phyloP scores from a whole-genome alignment of 2,113 vertebrate species.

The Scalopus aquaticus region DNA sequence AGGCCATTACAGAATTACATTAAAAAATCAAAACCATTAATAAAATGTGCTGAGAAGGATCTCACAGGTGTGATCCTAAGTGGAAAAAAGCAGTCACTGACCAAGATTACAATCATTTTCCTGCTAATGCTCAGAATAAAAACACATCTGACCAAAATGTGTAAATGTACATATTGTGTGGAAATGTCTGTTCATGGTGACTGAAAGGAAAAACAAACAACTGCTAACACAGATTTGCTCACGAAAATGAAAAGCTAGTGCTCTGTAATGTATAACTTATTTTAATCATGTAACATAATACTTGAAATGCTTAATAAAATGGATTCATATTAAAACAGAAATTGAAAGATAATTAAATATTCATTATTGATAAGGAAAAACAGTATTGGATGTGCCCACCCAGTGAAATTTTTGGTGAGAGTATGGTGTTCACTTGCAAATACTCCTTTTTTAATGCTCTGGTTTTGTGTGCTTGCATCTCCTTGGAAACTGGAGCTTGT shows the following conservation, averaged over 20 bases:
- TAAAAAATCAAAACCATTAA: background rate
- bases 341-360: background rate
- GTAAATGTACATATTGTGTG: background rate
- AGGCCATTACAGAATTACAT: background rate
- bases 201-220: background rate
- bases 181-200: background rate
- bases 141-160: background rate
- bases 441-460: background rate
- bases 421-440: background rate
- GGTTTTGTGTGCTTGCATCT: background rate
- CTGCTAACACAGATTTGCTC: background rate
- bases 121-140: background rate
- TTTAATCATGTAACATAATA: background rate
- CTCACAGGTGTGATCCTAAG: background rate
- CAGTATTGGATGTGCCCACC: background rate
- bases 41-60: background rate
- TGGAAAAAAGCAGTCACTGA: background rate
- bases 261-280: background rate
- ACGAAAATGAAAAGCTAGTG: background rate
- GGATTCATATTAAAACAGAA: background rate
- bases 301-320: background rate
- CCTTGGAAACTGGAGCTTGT: background rate
- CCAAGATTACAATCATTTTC: background rate
- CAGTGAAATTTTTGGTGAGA: background rate
- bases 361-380: background rate